Base-by-base conservation (phyloP, 2,797 vertebrate species). In the Harpagifer antarcticus region DNA sequence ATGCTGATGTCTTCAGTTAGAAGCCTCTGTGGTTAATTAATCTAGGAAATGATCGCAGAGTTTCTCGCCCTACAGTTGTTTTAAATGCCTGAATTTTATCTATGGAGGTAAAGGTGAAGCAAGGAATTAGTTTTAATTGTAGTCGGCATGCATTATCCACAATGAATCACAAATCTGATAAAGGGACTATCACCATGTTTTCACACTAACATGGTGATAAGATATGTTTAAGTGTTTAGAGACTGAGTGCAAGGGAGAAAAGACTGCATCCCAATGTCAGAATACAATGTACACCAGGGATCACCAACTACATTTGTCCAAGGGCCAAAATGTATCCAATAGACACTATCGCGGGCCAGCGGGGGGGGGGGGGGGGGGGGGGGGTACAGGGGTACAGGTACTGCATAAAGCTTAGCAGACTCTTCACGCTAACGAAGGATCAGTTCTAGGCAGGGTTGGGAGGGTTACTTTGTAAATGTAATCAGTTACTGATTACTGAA, bases 1-100 rank as follows among this genome's bases (percentile, higher is more conserved):
- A 65, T 63, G 63, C 68, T 81, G 78, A 88, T 79, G 74, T 85
- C 82, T 75, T 83, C 67, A 3, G 8, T 53, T 62, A 81, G 56
- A 78, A 48, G 20, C 52, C 40, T 11, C 45, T 61, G 44, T 77
- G 78, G 77, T 57, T 74, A 59, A 84, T 79, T 54, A 72, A 77
- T 65, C 27, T 60, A 64, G 49, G 42, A 78, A 76, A 67, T 69
- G 43, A 20, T 45, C 5, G 6, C 27, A 60, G 66, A 45, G 15
- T 58, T 62, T 12, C 45, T 12, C 2, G 13, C 5, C 14, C 56
- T 43, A 56, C 55, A 72, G 37, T 74, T 78, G 40, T 68, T 57
- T 66, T 40, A 33, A 70, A 70, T 53, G 20, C 12, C 17, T 48
- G 43, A 57, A 31, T 15, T 63, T 71, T 60, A 53, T 23, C 6